Evolutionary conservation across 2,113 vertebrate genomes (phyloP).

Genomic region (Aramus guarauna): DNA sequence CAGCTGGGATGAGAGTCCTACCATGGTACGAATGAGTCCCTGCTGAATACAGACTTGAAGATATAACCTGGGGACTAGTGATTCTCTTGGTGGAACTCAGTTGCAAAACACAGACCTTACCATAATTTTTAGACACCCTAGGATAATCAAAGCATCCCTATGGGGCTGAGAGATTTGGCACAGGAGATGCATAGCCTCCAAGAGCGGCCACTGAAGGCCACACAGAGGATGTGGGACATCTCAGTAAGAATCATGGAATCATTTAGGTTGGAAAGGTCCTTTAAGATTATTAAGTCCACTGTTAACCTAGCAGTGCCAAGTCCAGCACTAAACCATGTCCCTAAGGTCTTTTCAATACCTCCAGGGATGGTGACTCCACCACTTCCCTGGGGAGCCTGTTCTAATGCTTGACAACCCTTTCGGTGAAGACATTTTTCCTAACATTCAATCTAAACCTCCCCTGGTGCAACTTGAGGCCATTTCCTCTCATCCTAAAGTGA

Average conservation of each 20-base stretch:
- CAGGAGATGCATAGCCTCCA: neutral
- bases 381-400: too few relatives aligned
- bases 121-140: neutral
- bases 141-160: neutral
- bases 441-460: too few relatives aligned
- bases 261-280: too few relatives aligned
- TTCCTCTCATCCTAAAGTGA: neutral
- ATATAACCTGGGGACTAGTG: fast-evolving
- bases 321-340: too few relatives aligned
- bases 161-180: neutral
- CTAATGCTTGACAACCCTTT: too few relatives aligned
- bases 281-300: too few relatives aligned
- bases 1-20: neutral
- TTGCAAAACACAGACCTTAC: neutral
- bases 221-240: neutral
- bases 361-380: too few relatives aligned
- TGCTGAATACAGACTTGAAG: neutral
- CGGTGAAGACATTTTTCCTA: too few relatives aligned
- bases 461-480: neutral
- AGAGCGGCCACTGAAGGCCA: neutral
- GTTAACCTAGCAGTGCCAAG: too few relatives aligned
- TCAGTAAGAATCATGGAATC: neutral
- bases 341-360: too few relatives aligned
- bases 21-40: neutral
- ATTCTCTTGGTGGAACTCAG: neutral